A percentile compares a stretch with the other conserved stretches of the same genome.
Conservation (phyloP, 2,888 invertebrate species). For the Hydraecia micacea region DNA sequence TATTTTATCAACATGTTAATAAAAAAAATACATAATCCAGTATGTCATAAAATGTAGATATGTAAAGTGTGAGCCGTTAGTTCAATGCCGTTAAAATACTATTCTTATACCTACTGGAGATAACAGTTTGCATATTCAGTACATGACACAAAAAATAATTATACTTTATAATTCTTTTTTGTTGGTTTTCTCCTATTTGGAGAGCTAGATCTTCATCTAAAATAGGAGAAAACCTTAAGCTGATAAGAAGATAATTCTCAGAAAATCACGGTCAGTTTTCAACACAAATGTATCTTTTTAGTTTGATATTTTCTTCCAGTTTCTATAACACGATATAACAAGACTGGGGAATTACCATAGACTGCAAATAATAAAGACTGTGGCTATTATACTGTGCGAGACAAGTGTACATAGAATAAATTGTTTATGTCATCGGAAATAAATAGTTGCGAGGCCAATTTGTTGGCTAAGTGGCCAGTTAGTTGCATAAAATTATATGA, state of each 20-base stretch:
- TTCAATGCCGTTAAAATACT: conserved; percentile 40
- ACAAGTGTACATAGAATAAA: conserved; percentile 11
- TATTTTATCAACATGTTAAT: background rate
- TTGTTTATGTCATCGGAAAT: conserved; percentile 45
- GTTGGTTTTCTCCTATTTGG: too few relatives aligned
- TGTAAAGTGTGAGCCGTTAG: conserved; percentile 16
- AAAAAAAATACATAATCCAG: background rate
- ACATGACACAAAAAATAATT: background rate
- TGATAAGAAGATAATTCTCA: background rate
- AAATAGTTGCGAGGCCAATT: conserved; percentile 44
- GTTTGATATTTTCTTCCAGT: background rate
- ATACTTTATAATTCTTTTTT: too few relatives aligned
- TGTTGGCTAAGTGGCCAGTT: conserved; percentile 9
- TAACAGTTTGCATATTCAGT: conserved; percentile 12
- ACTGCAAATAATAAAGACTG: conserved; percentile 2
- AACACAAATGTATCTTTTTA: too few relatives aligned
- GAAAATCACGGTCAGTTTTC: background rate
- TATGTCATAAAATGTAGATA: conserved; percentile 20
- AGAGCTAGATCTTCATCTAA: too few relatives aligned
- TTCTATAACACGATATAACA: background rate
- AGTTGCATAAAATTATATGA: conserved; percentile 20
- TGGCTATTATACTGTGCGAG: conserved; percentile 1
- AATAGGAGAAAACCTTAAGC: background rate
- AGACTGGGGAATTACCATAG: conserved; percentile 7
- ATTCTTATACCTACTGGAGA: conserved; percentile 10